Percentiles rank a stretch among this genome's conserved stretches.
These are phyloP conservation scores for Danio tinwini DNA, from an alignment of 2,797 vertebrate species.

Conservation along the genomic window DNA sequence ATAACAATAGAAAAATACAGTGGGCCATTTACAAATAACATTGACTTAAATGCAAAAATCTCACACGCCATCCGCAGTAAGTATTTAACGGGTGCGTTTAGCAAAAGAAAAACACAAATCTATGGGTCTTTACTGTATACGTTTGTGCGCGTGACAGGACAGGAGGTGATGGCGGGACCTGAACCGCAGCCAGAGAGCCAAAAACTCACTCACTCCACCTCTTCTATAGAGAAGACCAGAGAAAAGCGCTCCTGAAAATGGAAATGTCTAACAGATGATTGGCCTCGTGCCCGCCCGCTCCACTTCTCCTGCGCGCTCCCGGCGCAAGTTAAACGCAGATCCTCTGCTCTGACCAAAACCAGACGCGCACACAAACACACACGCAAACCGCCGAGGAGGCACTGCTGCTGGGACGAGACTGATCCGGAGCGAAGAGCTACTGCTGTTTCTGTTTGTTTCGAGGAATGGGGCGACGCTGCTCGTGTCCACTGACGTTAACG, in stretches of 20 bases:
- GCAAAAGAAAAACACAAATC: not conserved
- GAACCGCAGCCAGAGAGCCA: constrained; percentile 57
- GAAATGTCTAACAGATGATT: constrained; percentile 82
- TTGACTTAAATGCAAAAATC: not conserved
- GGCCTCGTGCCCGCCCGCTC: constrained; percentile 65
- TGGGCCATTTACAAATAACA: no score
- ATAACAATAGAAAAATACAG: no score
- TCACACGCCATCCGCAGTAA: no score
- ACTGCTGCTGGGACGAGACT: constrained; percentile 64
- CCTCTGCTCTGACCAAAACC: constrained; percentile 65
- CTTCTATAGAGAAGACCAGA: constrained; percentile 65
- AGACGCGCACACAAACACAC: constrained; percentile 33
- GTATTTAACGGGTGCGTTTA: no score
- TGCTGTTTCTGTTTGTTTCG: constrained; percentile 45
- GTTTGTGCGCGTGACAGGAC: constrained; percentile 40
- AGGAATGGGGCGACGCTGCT: constrained; percentile 53
- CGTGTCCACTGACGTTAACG: constrained; percentile 54
- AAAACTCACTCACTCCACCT: constrained; percentile 65
- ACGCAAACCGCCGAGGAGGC: constrained; percentile 53
- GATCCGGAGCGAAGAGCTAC: constrained; percentile 56
- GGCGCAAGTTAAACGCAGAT: constrained; percentile 71
- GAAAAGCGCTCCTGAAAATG: constrained; percentile 77
- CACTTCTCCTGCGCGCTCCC: constrained; percentile 64
- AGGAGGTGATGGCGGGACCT: constrained; percentile 51
- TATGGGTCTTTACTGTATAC: constrained; percentile 16